phyloP scores from a whole-genome alignment of 2,888 invertebrate genomes.

The Boloria selene region DNA sequence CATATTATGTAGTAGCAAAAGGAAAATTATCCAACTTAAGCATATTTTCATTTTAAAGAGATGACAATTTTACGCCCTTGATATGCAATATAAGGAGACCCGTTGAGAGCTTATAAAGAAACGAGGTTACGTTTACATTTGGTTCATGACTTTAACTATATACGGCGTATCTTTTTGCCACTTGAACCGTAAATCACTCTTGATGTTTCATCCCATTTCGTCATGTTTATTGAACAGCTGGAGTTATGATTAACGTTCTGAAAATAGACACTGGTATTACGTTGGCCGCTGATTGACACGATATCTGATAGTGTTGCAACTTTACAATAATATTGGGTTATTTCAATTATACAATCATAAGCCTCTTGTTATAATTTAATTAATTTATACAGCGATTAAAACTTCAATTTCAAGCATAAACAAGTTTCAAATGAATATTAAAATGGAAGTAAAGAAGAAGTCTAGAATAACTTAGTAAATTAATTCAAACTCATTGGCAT shows the following conservation, averaged over 20 bases:
- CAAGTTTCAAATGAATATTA: not conserved
- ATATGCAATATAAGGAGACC: constrained; percentile 53
- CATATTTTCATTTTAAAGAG: constrained; percentile 45
- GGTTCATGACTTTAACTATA: constrained; percentile 53
- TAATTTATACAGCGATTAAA: too few species aligned
- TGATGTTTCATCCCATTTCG: constrained; percentile 34
- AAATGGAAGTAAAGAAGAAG: not conserved
- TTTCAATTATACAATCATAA: too few species aligned
- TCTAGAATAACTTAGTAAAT: constrained; percentile 22
- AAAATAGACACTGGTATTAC: constrained; percentile 20
- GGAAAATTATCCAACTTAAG: constrained; percentile 34
- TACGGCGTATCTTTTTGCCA: constrained; percentile 43
- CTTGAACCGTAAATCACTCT: constrained; percentile 41
- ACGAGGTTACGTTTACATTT: constrained; percentile 61
- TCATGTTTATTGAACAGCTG: constrained; percentile 25
- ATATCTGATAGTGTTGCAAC: too few species aligned
- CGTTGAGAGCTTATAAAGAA: constrained; percentile 56
- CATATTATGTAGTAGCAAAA: constrained; percentile 12
- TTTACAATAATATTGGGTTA: too few species aligned
- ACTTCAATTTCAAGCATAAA: too few species aligned
- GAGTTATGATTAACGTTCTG: constrained; percentile 18
- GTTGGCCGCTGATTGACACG: not conserved
- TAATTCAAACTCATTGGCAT: constrained; percentile 18
- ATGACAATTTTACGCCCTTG: constrained; percentile 58
- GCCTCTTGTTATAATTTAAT: too few species aligned